A percentile compares a stretch with the other conserved stretches of the same genome.
Conservation (phyloP, 2,113 vertebrate species). For the Anarhynchus alexandrinus region DNA sequence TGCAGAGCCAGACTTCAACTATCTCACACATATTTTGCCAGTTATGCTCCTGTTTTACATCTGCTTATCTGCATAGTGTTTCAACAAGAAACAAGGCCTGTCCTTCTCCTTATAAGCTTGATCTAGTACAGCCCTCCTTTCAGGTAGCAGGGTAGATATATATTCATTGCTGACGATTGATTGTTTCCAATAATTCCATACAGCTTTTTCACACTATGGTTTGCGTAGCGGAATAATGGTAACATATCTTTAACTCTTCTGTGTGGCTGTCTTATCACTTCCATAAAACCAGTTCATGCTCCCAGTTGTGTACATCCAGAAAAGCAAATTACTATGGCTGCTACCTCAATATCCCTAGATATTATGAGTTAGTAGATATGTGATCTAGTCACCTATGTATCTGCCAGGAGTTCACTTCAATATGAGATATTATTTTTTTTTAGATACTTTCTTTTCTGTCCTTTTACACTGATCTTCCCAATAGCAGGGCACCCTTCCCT, state of each 20-base stretch:
- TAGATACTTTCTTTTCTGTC: not conserved
- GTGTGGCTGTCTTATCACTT: slow-evolving; percentile 36
- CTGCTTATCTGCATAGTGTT: not conserved
- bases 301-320: not conserved
- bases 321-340: not conserved
- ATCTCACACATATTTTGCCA: not conserved
- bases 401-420: not conserved
- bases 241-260: slow-evolving; percentile 55
- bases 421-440: not conserved
- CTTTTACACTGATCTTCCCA: not conserved
- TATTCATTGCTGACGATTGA: slow-evolving; percentile 19
- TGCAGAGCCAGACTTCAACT: not conserved
- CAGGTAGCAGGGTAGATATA: not conserved
- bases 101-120: not conserved
- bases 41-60: not conserved
- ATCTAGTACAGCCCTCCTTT: not conserved
- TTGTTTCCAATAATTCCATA: slow-evolving; percentile 47
- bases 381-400: not conserved
- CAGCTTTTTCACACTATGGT: not conserved
- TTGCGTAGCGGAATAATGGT: not conserved
- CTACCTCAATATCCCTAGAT: not conserved
- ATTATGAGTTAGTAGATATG: not conserved
- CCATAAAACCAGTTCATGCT: slow-evolving; percentile 25
- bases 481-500: not conserved
- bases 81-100: not conserved